Percentiles rank a stretch among this genome's conserved stretches.
These are phyloP conservation scores for Drosophila erecta DNA, from an alignment of 1,140 invertebrate species.

Conservation along the genomic window DNA sequence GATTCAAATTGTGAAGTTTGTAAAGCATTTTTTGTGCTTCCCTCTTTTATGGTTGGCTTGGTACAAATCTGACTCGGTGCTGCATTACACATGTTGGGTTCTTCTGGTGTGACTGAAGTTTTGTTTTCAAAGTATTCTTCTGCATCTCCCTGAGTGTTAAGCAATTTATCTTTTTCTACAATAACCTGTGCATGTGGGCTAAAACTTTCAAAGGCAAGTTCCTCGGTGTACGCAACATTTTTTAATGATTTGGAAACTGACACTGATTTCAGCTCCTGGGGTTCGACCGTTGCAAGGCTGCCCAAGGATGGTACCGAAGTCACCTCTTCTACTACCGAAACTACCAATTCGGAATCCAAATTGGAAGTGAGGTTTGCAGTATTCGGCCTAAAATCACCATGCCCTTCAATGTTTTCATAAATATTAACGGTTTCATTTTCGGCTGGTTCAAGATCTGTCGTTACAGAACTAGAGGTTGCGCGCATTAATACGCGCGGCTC, in stretches of 20 bases:
- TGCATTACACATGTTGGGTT: constrained; percentile 27
- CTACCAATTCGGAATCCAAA: constrained; percentile 58
- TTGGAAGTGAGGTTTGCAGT: constrained; percentile 9
- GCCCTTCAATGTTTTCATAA: constrained; percentile 64
- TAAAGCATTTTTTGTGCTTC: constrained; percentile 26
- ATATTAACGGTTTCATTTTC: constrained; percentile 52
- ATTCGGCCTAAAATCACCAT: constrained; percentile 61
- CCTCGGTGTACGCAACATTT: constrained; percentile 75
- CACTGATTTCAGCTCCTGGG: constrained; percentile 16
- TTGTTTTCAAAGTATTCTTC: constrained; percentile 30
- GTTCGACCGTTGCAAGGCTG: constrained; percentile 52
- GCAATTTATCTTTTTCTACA: too few species aligned
- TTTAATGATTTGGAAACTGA: constrained; percentile 26
- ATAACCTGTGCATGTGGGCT: constrained; percentile 36
- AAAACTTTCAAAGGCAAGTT: constrained; percentile 57
- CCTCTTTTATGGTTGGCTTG: constrained; percentile 18
- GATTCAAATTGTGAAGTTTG: constrained; percentile 29
- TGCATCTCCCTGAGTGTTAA: too few species aligned
- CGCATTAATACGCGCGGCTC: neutral
- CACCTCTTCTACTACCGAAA: constrained; percentile 87
- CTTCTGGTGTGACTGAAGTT: constrained; percentile 33
- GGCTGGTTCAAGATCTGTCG: constrained; percentile 11
- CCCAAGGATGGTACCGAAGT: constrained; percentile 85
- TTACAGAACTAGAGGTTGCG: constrained; percentile 13
- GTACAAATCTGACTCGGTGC: neutral